Conservation (phyloP, 2,888 invertebrate genomes). For the Sphaerophoria rueppellii region DNA sequence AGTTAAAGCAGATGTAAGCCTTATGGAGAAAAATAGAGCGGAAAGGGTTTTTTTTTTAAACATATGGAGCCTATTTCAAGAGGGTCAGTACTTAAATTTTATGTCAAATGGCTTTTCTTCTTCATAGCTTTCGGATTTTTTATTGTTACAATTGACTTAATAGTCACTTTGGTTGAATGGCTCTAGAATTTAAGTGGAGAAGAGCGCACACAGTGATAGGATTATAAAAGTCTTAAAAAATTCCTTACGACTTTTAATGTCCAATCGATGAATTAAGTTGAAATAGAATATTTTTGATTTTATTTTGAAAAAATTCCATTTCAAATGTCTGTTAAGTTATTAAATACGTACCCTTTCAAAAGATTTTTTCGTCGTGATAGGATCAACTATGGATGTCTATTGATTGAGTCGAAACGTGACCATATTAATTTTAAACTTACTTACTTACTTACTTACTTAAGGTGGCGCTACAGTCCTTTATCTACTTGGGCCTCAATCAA, state of each 20-base stretch:
- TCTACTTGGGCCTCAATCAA: too few species aligned
- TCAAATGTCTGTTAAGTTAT: too few species aligned
- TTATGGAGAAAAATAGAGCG: not conserved
- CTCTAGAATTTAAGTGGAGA: too few species aligned
- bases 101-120: slow-evolving; percentile 31
- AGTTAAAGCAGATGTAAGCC: slow-evolving; percentile 21
- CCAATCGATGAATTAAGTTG: not conserved
- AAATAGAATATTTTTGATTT: too few species aligned
- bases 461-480: too few species aligned
- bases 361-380: too few species aligned
- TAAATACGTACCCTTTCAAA: too few species aligned
- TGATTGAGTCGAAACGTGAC: too few species aligned
- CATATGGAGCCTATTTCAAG: slow-evolving; percentile 28
- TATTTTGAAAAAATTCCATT: too few species aligned
- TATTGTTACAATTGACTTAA: slow-evolving; percentile 24
- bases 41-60: not conserved
- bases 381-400: too few species aligned
- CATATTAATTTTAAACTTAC: too few species aligned
- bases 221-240: not conserved
- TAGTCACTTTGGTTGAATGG: slow-evolving; percentile 30
- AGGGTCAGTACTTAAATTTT: slow-evolving; percentile 39
- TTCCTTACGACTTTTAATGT: not conserved
- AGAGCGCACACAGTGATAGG: not conserved
- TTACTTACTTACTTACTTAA: too few species aligned
- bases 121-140: not conserved